Base-by-base conservation (phyloP, 2,113 vertebrate genomes). In the Gallinago jamesoni region DNA sequence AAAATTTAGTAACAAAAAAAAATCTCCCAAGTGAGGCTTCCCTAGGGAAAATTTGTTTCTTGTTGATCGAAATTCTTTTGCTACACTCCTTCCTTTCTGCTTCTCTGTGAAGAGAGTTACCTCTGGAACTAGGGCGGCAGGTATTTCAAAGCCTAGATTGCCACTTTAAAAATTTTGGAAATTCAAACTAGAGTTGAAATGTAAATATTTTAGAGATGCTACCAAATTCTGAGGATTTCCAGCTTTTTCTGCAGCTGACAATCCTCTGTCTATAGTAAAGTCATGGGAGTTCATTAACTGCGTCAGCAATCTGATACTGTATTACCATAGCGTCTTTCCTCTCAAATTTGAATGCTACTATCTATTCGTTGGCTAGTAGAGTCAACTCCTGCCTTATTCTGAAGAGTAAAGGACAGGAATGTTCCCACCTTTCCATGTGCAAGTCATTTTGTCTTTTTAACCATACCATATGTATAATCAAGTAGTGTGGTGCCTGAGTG, bases 401-500 rank as follows among this genome's bases (percentile, higher is more conserved):
- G 53, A 62, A 60, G 12, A 27, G 5, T 57, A 57, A 84, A 53
- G 19, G 14, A 41, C 62, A 15, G 15, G 20, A 73, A 66, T 33
- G 13, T 10, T 74, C 31, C 27, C 9, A 4, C 37, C 15, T 60
- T 86, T 45, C 18, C 20, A 8, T 55, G 27, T 68, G 37, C 21
- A 84, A 60, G 37, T 52, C 0, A 30, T 30, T 68, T 64, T 82
- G 12, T 21, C 55, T 82, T 82, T 93, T 79, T 33, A 86, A 24
- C 57, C 3, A 1, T 85, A 21, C 62, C 16, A 1, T 50, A 31
- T 13, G 5, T 62, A 4, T n/a, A 25, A n/a, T 47, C 5, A 41
- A 39, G 30, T 30, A 3, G 22, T 62, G 43, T 56, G 1, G 0
- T 80, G 24, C 30, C 43, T 0, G 1, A 27, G 27, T 59, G 31